A percentile compares a stretch with the other conserved stretches of the same genome.
Conservation (phyloP, 2,888 invertebrate genomes). For the Dynastes tityus region DNA sequence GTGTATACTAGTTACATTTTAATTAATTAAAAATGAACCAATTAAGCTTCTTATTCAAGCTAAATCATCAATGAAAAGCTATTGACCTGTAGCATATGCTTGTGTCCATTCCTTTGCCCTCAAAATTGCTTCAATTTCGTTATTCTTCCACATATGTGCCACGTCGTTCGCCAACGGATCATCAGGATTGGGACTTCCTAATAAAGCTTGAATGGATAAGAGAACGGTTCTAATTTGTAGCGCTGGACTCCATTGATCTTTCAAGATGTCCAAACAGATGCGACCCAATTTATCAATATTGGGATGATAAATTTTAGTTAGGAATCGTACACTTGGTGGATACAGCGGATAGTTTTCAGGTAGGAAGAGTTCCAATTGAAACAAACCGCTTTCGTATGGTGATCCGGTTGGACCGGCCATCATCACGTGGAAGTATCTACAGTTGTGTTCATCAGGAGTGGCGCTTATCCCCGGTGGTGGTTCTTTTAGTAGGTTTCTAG, state of each 20-base stretch:
- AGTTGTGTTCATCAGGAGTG: conserved; percentile 95
- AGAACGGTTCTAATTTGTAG: conserved; percentile 99
- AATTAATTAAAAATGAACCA: background rate
- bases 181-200: conserved; percentile 99
- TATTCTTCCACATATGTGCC: conserved; percentile 98
- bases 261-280: conserved; percentile 99
- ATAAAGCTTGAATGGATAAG: conserved; percentile 96
- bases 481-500: conserved; percentile 95
- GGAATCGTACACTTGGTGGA: conserved; percentile 99
- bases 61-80: background rate
- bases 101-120: conserved; percentile 96
- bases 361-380: conserved; percentile 97
- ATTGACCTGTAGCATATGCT: conserved; percentile 79
- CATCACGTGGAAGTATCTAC: conserved; percentile 97
- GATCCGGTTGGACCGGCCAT: conserved; percentile 95
- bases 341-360: conserved; percentile 99
- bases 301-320: conserved; percentile 99
- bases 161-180: conserved; percentile 99
- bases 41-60: background rate
- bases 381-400: conserved; percentile 98
- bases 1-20: background rate
- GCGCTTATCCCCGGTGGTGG: conserved; percentile 99
- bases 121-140: conserved; percentile 96
- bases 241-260: conserved; percentile 99
- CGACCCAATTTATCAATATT: conserved; percentile 99